Percentiles rank a stretch among this genome's conserved stretches.
Evolutionary conservation across 2,888 invertebrate genomes (phyloP).

Genomic region (Mactromeris polynyma): DNA sequence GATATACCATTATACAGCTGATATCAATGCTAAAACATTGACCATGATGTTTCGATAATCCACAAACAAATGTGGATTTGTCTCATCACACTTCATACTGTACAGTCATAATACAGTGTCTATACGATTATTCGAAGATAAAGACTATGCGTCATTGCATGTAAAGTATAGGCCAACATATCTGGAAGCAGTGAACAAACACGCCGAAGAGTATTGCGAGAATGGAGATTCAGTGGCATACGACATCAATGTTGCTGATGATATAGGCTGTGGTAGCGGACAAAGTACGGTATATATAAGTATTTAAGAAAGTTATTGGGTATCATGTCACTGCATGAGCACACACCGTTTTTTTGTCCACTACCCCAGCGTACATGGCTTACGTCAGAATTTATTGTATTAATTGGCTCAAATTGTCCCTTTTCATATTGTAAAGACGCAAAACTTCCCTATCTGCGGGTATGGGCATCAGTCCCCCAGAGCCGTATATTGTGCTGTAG

Average conservation of each 20-base stretch:
- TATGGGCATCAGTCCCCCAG: too few relatives aligned
- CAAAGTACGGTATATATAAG: slow-evolving; percentile 87
- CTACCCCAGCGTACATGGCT: too few relatives aligned
- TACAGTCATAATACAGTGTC: slow-evolving; percentile 54
- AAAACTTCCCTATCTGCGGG: too few relatives aligned
- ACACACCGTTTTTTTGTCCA: too few relatives aligned
- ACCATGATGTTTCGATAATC: too few relatives aligned
- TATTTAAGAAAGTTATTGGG: slow-evolving; percentile 87
- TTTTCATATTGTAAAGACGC: too few relatives aligned
- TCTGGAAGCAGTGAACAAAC: slow-evolving; percentile 69
- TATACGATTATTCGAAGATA: slow-evolving; percentile 62
- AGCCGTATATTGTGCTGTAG: too few relatives aligned
- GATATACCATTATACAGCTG: too few relatives aligned
- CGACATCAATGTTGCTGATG: slow-evolving; percentile 85
- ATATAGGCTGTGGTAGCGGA: slow-evolving; percentile 89
- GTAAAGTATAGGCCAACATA: slow-evolving; percentile 78
- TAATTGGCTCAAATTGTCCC: too few relatives aligned
- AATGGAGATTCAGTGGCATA: slow-evolving; percentile 21
- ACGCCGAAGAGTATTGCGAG: slow-evolving; percentile 72
- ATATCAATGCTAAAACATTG: too few relatives aligned
- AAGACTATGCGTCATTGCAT: slow-evolving; percentile 74
- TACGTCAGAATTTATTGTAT: too few relatives aligned
- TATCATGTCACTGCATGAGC: slow-evolving; percentile 76
- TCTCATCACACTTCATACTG: background rate
- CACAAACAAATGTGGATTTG: too few relatives aligned